Conservation (phyloP, 2,888 invertebrate genomes). For the Eremobia ochroleuca region DNA sequence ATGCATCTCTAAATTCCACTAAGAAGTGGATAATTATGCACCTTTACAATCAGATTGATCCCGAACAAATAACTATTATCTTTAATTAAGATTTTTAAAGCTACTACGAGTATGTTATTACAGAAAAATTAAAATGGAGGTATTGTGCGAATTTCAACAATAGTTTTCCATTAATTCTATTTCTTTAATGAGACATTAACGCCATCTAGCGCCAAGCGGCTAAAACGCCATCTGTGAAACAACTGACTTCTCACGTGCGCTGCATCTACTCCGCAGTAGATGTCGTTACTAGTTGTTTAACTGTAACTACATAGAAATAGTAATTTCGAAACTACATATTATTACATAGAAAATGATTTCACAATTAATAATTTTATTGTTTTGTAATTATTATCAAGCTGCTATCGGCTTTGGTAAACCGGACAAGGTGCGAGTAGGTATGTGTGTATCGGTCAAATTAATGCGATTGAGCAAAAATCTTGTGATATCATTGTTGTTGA, state of each 20-base stretch:
- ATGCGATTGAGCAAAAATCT: conserved; percentile 53
- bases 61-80: not conserved
- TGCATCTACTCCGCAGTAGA: conserved; percentile 72
- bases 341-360: not conserved
- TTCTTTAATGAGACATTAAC: not conserved
- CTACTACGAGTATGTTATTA: not conserved
- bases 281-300: conserved; percentile 68
- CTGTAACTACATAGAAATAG: not conserved
- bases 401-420: conserved; percentile 42
- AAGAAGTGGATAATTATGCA: too few relatives aligned
- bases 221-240: not conserved
- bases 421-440: conserved; percentile 31
- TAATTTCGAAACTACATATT: conserved; percentile 17
- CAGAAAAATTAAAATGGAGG: too few relatives aligned
- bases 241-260: not conserved
- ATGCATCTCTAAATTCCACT: too few relatives aligned
- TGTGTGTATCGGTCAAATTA: conserved; percentile 51
- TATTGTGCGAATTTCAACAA: too few relatives aligned
- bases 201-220: conserved; percentile 77
- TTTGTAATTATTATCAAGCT: conserved; percentile 52
- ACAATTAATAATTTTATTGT: conserved; percentile 23
- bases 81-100: not conserved
- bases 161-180: not conserved
- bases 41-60: too few relatives aligned
- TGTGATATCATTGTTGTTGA: conserved; percentile 65